A percentile compares a stretch with the other conserved stretches of the same genome.
Evolutionary conservation across 2,797 vertebrate species (phyloP).

Genomic region (Scleropages formosus): DNA sequence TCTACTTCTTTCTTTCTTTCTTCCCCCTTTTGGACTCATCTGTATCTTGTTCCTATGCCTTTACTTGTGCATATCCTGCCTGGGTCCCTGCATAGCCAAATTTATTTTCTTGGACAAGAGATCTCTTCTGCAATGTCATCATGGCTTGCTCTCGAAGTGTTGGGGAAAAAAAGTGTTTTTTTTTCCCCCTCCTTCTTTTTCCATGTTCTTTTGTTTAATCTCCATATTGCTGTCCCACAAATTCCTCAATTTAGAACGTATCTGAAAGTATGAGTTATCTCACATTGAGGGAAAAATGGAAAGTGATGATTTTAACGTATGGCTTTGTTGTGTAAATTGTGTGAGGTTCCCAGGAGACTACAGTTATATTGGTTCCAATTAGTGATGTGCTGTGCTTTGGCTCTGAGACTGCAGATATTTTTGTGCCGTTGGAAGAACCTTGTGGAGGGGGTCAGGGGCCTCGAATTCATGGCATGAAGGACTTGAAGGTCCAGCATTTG

Average conservation of each 20-base stretch:
- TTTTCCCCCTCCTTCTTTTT: constrained; percentile 1
- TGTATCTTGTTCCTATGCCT: constrained; percentile 45
- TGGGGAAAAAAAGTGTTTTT: constrained; percentile 16
- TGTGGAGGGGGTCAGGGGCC: constrained; percentile 6
- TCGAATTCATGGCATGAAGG: constrained; percentile 14
- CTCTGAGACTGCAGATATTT: constrained; percentile 8
- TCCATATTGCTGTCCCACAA: background rate
- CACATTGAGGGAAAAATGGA: too few relatives aligned
- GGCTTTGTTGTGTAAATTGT: too few relatives aligned
- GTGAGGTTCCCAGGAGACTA: background rate
- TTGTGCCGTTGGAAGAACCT: background rate
- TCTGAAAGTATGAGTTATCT: background rate
- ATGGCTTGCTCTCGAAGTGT: constrained; percentile 27
- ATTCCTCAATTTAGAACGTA: background rate
- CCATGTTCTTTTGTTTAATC: background rate
- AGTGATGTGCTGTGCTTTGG: constrained; percentile 3
- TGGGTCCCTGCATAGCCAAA: background rate
- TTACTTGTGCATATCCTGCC: constrained; percentile 20
- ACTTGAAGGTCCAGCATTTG: background rate
- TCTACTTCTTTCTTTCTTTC: constrained; percentile 24
- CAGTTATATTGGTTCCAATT: background rate
- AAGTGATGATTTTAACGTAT: too few relatives aligned
- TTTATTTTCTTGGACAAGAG: constrained; percentile 17
- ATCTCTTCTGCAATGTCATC: constrained; percentile 3
- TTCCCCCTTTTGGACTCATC: constrained; percentile 46